Evolutionary conservation across 2,888 invertebrate genomes (phyloP).

Genomic region (Sminthurinus aureus): DNA sequence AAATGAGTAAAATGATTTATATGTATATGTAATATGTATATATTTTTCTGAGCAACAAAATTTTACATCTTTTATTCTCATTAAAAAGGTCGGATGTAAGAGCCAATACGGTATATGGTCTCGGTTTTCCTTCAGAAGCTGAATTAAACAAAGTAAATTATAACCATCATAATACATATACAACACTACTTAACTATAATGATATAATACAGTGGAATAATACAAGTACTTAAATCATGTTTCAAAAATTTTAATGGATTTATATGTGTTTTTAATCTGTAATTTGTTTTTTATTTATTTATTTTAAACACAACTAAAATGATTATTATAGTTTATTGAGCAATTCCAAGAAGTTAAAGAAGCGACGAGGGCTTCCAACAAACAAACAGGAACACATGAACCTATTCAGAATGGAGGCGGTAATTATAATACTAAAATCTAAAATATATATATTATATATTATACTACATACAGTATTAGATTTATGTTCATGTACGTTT

Average conservation of each 20-base stretch:
- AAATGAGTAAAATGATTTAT: no score
- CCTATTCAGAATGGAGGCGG: constrained; percentile 71
- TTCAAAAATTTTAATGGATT: neutral
- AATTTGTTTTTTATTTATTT: neutral
- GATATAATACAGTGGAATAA: no score
- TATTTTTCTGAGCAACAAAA: no score
- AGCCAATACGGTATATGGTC: constrained; percentile 95
- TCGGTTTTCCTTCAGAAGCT: constrained; percentile 93
- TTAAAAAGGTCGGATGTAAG: constrained; percentile 96
- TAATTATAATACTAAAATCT: no score
- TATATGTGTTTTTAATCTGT: neutral
- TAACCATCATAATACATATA: neutral
- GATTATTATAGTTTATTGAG: constrained; percentile 85
- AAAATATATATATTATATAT: no score
- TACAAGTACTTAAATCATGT: no score
- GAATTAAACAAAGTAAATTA: constrained; percentile 84
- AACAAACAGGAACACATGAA: constrained; percentile 62
- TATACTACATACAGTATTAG: no score
- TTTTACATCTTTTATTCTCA: no score
- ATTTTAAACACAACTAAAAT: no score
- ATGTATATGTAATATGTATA: no score
- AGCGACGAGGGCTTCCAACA: constrained; percentile 72
- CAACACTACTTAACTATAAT: neutral
- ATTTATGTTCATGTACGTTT: no score
- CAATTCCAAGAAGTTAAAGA: constrained; percentile 99